These are phyloP conservation scores for Aviceda subcristata DNA, from an alignment of 2,113 vertebrate species.

Conservation along the genomic window DNA sequence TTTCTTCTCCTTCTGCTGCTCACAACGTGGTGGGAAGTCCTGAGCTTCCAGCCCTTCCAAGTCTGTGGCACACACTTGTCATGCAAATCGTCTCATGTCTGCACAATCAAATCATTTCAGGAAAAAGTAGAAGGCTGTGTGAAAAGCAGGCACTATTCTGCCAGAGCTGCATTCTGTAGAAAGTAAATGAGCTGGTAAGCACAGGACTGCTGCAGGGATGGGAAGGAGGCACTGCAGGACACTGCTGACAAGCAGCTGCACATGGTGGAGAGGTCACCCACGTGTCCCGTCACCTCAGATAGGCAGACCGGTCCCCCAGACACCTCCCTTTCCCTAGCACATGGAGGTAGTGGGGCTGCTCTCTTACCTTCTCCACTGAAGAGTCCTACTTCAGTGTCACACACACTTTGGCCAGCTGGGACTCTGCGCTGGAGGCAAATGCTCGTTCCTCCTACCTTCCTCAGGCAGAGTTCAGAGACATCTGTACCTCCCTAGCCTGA, in stretches of 20 bases:
- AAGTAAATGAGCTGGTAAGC: neutral
- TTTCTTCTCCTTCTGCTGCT: neutral
- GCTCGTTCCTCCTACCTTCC: neutral
- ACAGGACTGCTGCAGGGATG: neutral
- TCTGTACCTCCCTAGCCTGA: neutral
- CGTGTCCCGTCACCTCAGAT: neutral
- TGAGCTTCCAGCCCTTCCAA: neutral
- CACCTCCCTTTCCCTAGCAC: neutral
- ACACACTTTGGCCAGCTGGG: neutral
- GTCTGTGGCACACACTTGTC: neutral
- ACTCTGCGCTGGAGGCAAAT: neutral
- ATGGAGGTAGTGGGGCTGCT: neutral
- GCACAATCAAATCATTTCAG: fast-evolving
- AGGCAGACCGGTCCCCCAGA: neutral
- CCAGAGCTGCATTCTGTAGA: neutral
- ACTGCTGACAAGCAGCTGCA: neutral
- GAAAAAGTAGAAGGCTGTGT: neutral
- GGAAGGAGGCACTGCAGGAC: neutral
- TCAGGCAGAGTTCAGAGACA: neutral
- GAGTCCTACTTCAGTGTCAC: neutral
- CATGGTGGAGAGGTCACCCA: neutral
- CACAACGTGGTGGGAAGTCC: neutral
- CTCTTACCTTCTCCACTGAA: too few relatives aligned
- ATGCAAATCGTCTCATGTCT: neutral
- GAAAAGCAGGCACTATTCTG: neutral